phyloP scores from a whole-genome alignment of 2,797 vertebrate species.

The Sebastes steindachneri region DNA sequence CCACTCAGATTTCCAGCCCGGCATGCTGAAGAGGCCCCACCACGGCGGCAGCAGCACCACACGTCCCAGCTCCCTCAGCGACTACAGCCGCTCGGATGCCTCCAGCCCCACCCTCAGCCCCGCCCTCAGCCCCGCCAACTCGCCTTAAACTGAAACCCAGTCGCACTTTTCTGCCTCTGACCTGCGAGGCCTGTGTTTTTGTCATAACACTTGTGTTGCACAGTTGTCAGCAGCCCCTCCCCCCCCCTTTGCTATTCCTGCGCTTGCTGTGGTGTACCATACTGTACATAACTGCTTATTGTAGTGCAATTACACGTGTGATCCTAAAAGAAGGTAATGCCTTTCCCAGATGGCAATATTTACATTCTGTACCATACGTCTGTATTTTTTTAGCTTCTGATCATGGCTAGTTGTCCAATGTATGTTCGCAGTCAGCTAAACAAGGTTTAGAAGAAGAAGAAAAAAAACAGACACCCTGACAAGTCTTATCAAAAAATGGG shows the following conservation, averaged over 20 bases:
- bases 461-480: constrained; percentile 72
- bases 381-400: constrained; percentile 83
- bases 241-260: constrained; percentile 71
- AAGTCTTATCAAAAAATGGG: constrained; percentile 73
- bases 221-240: constrained; percentile 70
- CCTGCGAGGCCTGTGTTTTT: constrained; percentile 71
- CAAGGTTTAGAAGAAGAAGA: constrained; percentile 69
- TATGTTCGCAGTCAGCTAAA: constrained; percentile 73
- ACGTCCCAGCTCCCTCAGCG: constrained; percentile 93
- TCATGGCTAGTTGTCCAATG: constrained; percentile 76
- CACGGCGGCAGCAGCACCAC: constrained; percentile 60
- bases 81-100: constrained; percentile 96
- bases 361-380: constrained; percentile 84
- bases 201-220: constrained; percentile 81
- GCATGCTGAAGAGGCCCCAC: constrained; percentile 92
- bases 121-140: constrained; percentile 93
- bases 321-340: constrained; percentile 83
- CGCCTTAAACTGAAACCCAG: constrained; percentile 87
- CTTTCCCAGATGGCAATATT: constrained; percentile 84
- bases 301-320: constrained; percentile 86
- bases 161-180: constrained; percentile 84
- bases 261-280: constrained; percentile 88
- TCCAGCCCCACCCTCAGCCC: constrained; percentile 94
- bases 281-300: constrained; percentile 88
- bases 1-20: constrained; percentile 94